Base-by-base conservation (phyloP, 2,888 invertebrate genomes). In the Drosophila conformis region DNA sequence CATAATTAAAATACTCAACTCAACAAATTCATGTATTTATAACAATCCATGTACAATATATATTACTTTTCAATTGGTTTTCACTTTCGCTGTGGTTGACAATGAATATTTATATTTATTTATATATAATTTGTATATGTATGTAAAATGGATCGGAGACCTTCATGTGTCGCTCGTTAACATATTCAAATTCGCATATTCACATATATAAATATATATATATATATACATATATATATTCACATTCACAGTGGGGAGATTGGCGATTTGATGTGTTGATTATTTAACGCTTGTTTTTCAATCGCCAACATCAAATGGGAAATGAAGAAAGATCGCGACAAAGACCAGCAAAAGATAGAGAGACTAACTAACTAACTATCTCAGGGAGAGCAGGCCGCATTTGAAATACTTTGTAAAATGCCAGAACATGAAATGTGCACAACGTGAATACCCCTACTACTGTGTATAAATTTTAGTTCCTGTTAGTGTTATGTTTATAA, bases 111-210 rank as follows among this genome's bases (percentile, higher is more conserved):
- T 29, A 61, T 67, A 70, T 60, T 53, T 36, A 36, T 63, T 54
- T 25, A 66, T 67, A 70, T 60, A 58, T 31, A 36, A 35, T 49
- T 27, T 42, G 27, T 59, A 46, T 51, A 31, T 60, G 49, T 51
- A 60, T 61, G 62, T 54, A 61, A 36, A 36, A 53, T 35, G 61
- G 59, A 67, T 46, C 36, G 11, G 25, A 72, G 67, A 62, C 77
- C 77, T 78, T 78, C 77, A 75, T 62, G 71, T 78, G 75, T 75
- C 71, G 65, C 54, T 52, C 61, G 58, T 69, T 56, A 60, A 49
- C 42, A 53, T 60, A 69, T 73, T 69, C 40, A 78, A 29, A 71
- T 36, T 36, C 25, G 53, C 27, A 61, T 31, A 48, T 33, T 11
- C 21, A 33, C 38, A 56, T 35, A 25, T 29, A 13, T 35, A 49